These are phyloP conservation scores for Coleophora flavipennella DNA, from an alignment of 2,888 invertebrate genomes.

Conservation along the genomic window DNA sequence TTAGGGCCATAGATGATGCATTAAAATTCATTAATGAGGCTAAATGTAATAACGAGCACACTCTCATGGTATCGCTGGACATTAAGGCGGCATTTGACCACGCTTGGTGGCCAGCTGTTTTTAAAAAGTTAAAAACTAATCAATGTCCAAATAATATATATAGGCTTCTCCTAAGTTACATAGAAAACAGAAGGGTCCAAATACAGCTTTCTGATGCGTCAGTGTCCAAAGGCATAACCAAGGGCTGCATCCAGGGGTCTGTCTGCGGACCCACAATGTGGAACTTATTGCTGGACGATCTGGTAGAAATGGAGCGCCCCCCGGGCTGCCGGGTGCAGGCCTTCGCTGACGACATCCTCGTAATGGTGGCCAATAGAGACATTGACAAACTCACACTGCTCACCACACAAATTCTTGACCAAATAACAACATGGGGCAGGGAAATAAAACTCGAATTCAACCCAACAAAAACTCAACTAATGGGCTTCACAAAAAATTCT, in stretches of 20 bases:
- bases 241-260: constrained; percentile 13
- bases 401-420: not conserved
- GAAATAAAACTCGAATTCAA: constrained; percentile 9
- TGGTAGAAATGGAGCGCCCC: constrained; percentile 6
- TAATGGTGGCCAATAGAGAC: too few species aligned
- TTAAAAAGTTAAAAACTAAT: too few species aligned
- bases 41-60: not conserved
- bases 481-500: constrained; percentile 3
- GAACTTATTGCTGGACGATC: constrained; percentile 20
- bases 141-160: too few species aligned
- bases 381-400: not conserved
- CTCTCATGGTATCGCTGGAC: too few species aligned
- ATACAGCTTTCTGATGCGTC: constrained; percentile 8
- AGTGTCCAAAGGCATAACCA: constrained; percentile 12
- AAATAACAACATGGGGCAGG: constrained; percentile 4
- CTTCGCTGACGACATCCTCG: constrained; percentile 16
- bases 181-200: constrained; percentile 3
- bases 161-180: too few species aligned
- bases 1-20: constrained; percentile 1
- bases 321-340: constrained; percentile 13
- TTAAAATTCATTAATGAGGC: not conserved
- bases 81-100: too few species aligned
- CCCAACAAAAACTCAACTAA: constrained; percentile 3
- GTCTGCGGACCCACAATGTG: constrained; percentile 7
- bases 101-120: too few species aligned